Conservation (phyloP, 2,888 invertebrate species). For the Nasonia oneida region DNA sequence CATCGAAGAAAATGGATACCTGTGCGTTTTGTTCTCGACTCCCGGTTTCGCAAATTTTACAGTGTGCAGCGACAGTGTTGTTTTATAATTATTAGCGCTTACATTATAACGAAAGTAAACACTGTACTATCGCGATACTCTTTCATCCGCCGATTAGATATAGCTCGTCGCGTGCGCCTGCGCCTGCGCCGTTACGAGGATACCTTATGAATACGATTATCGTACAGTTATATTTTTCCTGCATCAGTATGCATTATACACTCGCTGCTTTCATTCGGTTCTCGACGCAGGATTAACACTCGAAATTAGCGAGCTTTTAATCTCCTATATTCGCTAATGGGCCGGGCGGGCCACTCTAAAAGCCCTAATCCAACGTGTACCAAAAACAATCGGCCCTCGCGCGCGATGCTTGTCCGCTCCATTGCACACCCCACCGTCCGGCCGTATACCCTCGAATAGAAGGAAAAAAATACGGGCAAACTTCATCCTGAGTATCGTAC, state of each 20-base stretch:
- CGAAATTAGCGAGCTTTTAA: neutral
- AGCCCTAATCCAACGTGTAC: neutral
- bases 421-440: neutral
- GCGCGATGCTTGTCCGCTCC: neutral
- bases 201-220: neutral
- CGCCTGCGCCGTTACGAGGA: neutral
- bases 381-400: neutral
- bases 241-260: neutral
- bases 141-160: neutral
- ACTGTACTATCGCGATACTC: neutral
- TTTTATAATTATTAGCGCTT: neutral
- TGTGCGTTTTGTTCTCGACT: neutral
- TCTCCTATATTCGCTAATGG: neutral
- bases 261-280: neutral
- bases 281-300: neutral
- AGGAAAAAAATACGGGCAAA: neutral
- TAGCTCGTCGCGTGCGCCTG: slow-evolving; percentile 11
- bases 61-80: neutral
- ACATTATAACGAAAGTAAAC: neutral
- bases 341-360: neutral
- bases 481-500: neutral
- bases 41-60: neutral
- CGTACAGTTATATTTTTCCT: neutral
- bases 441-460: neutral
- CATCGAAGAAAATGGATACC: neutral